Percentiles rank a stretch among this genome's conserved stretches.
phyloP scores from a whole-genome alignment of 2,888 invertebrate genomes.

The Lysandra coridon region DNA sequence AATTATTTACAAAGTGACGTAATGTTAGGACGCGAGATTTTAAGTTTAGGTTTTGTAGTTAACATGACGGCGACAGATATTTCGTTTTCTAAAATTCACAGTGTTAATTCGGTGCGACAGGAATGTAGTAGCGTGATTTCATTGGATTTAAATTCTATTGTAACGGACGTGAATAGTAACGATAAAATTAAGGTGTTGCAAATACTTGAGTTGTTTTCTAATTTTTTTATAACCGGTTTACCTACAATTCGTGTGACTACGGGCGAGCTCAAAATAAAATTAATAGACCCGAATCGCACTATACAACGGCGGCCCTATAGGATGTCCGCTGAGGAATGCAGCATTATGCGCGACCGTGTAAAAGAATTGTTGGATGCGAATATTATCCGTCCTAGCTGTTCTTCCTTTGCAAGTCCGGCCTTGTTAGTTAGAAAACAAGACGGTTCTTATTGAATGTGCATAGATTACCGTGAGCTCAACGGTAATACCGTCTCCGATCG shows the following conservation, averaged over 20 bases:
- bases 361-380: constrained; percentile 22
- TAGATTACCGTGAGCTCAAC: constrained; percentile 39
- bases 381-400: constrained; percentile 21
- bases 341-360: neutral
- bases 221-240: too few species aligned
- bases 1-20: constrained; percentile 32
- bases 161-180: neutral
- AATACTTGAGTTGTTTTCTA: too few species aligned
- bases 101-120: constrained; percentile 13
- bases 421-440: too few species aligned
- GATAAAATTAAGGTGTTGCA: too few species aligned
- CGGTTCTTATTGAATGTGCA: constrained; percentile 33
- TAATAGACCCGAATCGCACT: neutral
- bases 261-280: too few species aligned
- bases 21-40: constrained; percentile 35
- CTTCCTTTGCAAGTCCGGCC: constrained; percentile 36
- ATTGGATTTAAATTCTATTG: constrained; percentile 9
- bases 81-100: constrained; percentile 9
- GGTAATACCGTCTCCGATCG: constrained; percentile 35
- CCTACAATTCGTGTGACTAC: too few species aligned
- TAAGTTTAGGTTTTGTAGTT: constrained; percentile 32
- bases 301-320: constrained; percentile 28
- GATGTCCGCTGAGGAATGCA: neutral
- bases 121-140: neutral
- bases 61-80: constrained; percentile 28